phyloP scores from a whole-genome alignment of 2,797 vertebrate species.

The Sparidentex hasta region DNA sequence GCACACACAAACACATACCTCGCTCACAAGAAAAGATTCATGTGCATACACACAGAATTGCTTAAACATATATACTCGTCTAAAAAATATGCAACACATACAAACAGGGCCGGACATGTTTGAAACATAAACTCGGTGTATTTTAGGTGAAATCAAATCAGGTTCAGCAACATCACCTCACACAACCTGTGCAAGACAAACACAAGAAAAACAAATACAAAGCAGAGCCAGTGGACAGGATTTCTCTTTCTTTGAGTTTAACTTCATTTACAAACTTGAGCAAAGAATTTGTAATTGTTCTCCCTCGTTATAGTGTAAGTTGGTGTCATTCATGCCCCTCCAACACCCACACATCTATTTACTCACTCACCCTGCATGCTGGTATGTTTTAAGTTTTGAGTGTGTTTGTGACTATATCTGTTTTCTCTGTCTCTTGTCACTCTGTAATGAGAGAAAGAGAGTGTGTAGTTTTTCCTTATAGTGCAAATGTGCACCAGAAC shows the following conservation, averaged over 20 bases:
- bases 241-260: background rate
- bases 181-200: constrained; percentile 15
- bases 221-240: background rate
- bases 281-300: background rate
- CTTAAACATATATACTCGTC: constrained; percentile 1
- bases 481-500: background rate
- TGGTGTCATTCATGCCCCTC: background rate
- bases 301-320: background rate
- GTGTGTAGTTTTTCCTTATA: background rate
- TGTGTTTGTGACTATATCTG: constrained; percentile 3
- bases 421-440: background rate
- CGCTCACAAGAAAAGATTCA: constrained; percentile 9
- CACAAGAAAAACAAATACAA: constrained; percentile 8
- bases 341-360: background rate
- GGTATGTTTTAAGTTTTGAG: background rate
- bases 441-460: background rate
- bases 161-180: constrained; percentile 32
- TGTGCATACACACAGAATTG: constrained; percentile 25
- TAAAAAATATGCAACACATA: constrained; percentile 42
- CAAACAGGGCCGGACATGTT: constrained; percentile 29
- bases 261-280: background rate
- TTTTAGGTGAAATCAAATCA: constrained; percentile 48
- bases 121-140: constrained; percentile 38
- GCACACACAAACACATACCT: constrained; percentile 46
- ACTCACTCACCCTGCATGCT: background rate